These are phyloP conservation scores for Caenorhabditis briggsae DNA, from an alignment of 1,140 invertebrate genomes.

Conservation along the genomic window DNA sequence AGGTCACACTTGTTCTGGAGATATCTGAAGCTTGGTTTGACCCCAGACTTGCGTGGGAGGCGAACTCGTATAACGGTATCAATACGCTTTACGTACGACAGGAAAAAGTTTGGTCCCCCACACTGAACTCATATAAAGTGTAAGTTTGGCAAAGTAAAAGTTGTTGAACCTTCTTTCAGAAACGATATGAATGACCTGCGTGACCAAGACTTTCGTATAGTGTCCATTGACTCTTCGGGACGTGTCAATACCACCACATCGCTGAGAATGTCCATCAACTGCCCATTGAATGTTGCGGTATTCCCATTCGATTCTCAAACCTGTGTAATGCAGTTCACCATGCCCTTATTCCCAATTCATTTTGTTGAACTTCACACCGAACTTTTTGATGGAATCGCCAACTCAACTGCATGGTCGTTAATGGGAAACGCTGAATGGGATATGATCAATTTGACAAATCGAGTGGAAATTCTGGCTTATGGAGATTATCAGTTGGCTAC, in stretches of 20 bases:
- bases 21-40: neutral
- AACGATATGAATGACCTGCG: neutral
- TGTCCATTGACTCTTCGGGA: neutral
- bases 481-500: neutral
- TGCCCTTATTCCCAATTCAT: neutral
- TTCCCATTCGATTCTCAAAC: slow-evolving; percentile 1
- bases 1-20: neutral
- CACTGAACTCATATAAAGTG: neutral
- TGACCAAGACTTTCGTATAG: neutral
- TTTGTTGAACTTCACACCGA: neutral
- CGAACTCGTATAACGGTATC: neutral
- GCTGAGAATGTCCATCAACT: neutral
- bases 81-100: neutral
- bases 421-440: slow-evolving; percentile 28
- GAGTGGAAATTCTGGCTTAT: neutral
- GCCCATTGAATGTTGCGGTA: neutral
- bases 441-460: neutral
- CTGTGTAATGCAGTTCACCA: neutral
- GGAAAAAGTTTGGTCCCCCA: neutral
- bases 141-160: neutral
- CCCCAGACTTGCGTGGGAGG: neutral
- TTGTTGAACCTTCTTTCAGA: neutral
- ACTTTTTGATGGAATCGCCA: neutral
- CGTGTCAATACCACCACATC: neutral
- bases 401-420: neutral